A percentile compares a stretch with the other conserved stretches of the same genome.
Evolutionary conservation across 2,797 vertebrate genomes (phyloP).

Genomic region (Onychomys torridus): DNA sequence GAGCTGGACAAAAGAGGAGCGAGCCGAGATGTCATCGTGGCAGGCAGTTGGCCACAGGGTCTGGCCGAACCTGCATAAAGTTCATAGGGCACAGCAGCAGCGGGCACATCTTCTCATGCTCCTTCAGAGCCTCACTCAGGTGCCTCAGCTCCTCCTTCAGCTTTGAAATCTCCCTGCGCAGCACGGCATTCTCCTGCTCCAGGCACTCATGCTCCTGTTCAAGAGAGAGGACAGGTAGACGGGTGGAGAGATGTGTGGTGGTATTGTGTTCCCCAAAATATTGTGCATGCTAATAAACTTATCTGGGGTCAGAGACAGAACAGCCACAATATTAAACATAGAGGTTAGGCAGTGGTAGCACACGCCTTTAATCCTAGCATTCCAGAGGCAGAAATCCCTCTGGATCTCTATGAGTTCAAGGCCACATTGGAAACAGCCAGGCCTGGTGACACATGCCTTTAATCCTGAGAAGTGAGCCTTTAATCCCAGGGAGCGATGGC

Average conservation of each 20-base stretch:
- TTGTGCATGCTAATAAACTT: too few species aligned
- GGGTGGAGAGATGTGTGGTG: neutral
- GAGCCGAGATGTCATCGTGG: conserved; percentile 86
- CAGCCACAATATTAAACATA: too few species aligned
- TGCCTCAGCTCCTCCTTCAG: conserved; percentile 93
- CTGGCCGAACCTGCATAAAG: conserved; percentile 87
- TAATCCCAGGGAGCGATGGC: too few species aligned
- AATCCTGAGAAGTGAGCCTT: too few species aligned
- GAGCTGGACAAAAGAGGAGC: neutral
- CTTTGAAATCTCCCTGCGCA: conserved; percentile 94
- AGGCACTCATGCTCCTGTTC: conserved; percentile 93
- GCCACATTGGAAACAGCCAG: too few species aligned
- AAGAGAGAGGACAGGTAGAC: neutral
- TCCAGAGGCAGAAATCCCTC: too few species aligned
- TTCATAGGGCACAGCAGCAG: conserved; percentile 90
- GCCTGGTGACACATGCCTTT: too few species aligned
- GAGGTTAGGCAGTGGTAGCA: too few species aligned
- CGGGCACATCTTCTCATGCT: conserved; percentile 93
- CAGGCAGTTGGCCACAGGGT: conserved; percentile 86
- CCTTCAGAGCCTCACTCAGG: conserved; percentile 90
- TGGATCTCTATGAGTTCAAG: too few species aligned
- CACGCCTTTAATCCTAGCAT: too few species aligned
- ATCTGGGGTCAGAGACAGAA: too few species aligned
- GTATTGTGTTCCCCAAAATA: too few species aligned
- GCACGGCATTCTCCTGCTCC: conserved; percentile 93